Base-by-base conservation (phyloP, 2,888 invertebrate species). In the Drosophila buzzatii region DNA sequence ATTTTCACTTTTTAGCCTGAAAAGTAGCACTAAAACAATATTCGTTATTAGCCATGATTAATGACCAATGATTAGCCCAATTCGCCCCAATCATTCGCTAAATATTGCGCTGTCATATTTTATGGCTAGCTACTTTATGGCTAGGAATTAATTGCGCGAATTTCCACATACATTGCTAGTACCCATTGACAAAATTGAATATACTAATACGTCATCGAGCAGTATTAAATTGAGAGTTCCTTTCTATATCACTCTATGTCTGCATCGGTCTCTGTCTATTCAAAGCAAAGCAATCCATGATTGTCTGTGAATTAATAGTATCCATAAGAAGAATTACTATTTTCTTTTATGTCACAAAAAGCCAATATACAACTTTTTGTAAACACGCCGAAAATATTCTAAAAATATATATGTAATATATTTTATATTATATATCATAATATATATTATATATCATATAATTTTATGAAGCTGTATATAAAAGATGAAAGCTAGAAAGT, bases 1-100 rank as follows among this genome's bases (percentile, higher is more conserved):
- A 83, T 86, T 86, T 83, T 85, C 89, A 89, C 86, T 89, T 83
- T 70, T 73, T 39, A 77, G 56, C 23, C 49, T 9, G n/a, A 12
- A 44, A 55, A 31, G 39, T 60, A 58, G 64, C 49, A 72, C 55
- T 78, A 61, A 75, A 61, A 33, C 41, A 62, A 42, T 73, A 73
- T 76, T 76, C 58, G 59, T 45, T 62, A 58, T 66, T 73, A 37
- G 65, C 39, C 20, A 62, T 76, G 73, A 76, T 77, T 72, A 77
- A 76, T 72, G 73, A n/a, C 44, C 45, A 16, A 53, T 67, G 76
- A 75, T 77, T 77, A 79, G 61, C 57, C 60, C 41, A 47, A 31
- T 63, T 66, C 45, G 59, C 51, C 74, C 74, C 60, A 60, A 81
- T 65, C 60, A 63, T 65, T 55, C n/a, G 59, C 55, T 27, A 58